A percentile compares a stretch with the other conserved stretches of the same genome.
Evolutionary conservation across 1,140 invertebrate genomes (phyloP).

Genomic region (Zaprionus inermis): DNA sequence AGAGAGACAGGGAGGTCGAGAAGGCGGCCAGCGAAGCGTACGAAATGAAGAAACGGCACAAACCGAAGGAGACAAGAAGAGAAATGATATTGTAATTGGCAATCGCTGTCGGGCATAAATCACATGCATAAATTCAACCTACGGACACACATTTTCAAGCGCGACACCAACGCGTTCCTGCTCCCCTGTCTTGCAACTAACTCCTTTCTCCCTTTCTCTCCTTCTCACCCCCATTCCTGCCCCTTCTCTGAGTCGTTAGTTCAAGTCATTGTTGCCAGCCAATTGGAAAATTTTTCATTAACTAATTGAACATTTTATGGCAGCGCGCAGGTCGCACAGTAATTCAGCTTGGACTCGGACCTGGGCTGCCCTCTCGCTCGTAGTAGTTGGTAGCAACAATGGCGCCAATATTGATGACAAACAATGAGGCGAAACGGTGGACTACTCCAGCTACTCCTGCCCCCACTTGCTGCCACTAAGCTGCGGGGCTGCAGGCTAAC

Average conservation of each 20-base stretch:
- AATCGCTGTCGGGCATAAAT: constrained; percentile 80
- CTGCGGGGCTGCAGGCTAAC: constrained; percentile 38
- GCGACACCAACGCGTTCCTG: constrained; percentile 43
- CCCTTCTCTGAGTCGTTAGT: constrained; percentile 56
- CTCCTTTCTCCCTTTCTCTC: background rate
- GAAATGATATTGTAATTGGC: constrained; percentile 82
- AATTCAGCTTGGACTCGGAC: constrained; percentile 23
- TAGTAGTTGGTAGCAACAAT: constrained; percentile 41
- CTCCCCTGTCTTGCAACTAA: background rate
- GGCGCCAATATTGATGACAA: constrained; percentile 75
- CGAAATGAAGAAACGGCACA: constrained; percentile 45
- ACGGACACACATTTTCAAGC: constrained; percentile 65
- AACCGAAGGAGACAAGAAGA: constrained; percentile 66
- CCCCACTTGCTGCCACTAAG: constrained; percentile 32
- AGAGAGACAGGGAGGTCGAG: background rate
- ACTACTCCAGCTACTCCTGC: background rate
- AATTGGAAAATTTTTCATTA: constrained; percentile 82
- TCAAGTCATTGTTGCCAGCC: constrained; percentile 72
- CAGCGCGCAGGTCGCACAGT: constrained; percentile 33
- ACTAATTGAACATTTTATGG: constrained; percentile 83
- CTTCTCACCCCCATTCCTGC: background rate
- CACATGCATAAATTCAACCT: constrained; percentile 77
- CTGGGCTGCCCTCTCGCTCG: background rate
- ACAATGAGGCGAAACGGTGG: constrained; percentile 3
- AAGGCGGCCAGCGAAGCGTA: constrained; percentile 23